Percentiles rank a stretch among this genome's conserved stretches.
Evolutionary conservation across 1,140 invertebrate genomes (phyloP).

Genomic region (Penaeus chinensis): DNA sequence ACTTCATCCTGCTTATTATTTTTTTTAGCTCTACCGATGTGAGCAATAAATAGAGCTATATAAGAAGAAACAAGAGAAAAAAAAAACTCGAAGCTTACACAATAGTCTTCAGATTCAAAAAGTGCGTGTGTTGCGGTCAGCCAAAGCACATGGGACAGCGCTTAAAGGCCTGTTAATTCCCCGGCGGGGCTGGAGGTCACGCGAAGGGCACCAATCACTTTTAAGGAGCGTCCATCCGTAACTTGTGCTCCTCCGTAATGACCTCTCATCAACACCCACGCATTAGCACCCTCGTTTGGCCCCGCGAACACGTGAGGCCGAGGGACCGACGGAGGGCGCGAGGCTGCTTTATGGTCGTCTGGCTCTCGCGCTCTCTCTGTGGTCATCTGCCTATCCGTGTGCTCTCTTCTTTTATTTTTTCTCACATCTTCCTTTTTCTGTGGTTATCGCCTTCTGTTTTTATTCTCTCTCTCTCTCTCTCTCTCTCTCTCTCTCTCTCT

Average conservation of each 20-base stretch:
- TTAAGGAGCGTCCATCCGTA: conserved; percentile 48
- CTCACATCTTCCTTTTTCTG: background rate
- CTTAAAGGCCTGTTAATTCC: conserved; percentile 33
- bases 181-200: conserved; percentile 33
- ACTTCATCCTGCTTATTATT: too few relatives aligned
- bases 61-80: too few relatives aligned
- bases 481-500: background rate
- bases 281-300: conserved; percentile 59
- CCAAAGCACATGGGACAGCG: background rate
- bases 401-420: background rate
- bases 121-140: too few relatives aligned
- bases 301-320: conserved; percentile 31
- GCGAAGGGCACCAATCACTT: conserved; percentile 58
- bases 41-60: too few relatives aligned
- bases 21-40: too few relatives aligned
- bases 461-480: background rate
- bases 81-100: too few relatives aligned
- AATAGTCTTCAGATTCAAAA: too few relatives aligned
- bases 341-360: too few relatives aligned
- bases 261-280: conserved; percentile 45
- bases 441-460: background rate
- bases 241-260: conserved; percentile 49
- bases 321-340: too few relatives aligned
- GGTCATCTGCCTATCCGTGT: background rate
- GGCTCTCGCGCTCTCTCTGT: too few relatives aligned